Percentiles rank a stretch among this genome's conserved stretches.
phyloP scores from a whole-genome alignment of 1,140 invertebrate species.

The Sminthurinus signatus region DNA sequence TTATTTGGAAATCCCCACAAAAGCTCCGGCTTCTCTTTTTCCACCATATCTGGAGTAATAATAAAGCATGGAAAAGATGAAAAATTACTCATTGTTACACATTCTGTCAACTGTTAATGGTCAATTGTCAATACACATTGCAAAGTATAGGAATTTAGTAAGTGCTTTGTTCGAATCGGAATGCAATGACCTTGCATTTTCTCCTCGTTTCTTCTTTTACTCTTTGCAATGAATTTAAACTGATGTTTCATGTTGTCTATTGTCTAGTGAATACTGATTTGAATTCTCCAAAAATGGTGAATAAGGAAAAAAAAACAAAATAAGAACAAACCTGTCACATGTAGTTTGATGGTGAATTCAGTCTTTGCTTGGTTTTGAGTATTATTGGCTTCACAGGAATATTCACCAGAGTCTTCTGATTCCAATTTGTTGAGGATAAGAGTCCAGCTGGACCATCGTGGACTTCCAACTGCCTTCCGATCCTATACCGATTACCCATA shows the following conservation, averaged over 20 bases:
- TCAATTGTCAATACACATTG: too few relatives aligned
- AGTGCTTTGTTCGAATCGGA: too few relatives aligned
- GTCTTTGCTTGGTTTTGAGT: conserved; percentile 21
- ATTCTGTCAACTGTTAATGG: too few relatives aligned
- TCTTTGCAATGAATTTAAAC: too few relatives aligned
- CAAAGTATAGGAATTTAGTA: too few relatives aligned
- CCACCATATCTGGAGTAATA: conserved; percentile 28
- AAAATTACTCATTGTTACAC: neutral
- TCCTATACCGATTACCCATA: too few relatives aligned
- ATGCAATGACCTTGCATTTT: conserved; percentile 19
- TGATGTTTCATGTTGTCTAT: too few relatives aligned
- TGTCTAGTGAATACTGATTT: too few relatives aligned
- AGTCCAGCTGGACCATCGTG: conserved; percentile 32
- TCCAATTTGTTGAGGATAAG: conserved; percentile 29
- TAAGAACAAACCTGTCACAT: conserved; percentile 36
- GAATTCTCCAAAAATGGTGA: too few relatives aligned
- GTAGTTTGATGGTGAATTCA: conserved; percentile 30
- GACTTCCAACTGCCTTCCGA: conserved; percentile 33
- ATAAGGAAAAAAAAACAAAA: neutral
- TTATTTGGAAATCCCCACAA: conserved; percentile 34
- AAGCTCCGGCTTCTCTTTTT: conserved; percentile 33
- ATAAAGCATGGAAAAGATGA: conserved; percentile 5
- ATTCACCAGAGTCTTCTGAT: conserved; percentile 37
- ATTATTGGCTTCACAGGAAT: conserved; percentile 37
- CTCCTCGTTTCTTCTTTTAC: too few relatives aligned